phyloP scores from a whole-genome alignment of 2,113 vertebrate species.

The Solea solea region DNA sequence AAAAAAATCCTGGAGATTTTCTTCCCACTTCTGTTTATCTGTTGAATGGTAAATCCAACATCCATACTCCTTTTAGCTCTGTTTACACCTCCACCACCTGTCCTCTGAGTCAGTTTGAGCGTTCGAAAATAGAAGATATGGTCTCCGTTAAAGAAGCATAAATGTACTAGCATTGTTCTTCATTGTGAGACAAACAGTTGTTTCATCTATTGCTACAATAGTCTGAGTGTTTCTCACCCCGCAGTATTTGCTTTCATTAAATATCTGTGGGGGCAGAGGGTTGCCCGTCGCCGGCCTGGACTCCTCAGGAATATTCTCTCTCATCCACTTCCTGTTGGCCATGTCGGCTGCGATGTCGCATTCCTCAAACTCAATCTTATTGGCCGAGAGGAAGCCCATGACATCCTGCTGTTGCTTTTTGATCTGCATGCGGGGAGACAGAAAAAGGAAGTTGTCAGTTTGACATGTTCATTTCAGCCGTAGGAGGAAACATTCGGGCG shows the following conservation, averaged over 20 bases:
- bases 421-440: slow-evolving; percentile 81
- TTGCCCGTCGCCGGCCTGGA: slow-evolving; percentile 88
- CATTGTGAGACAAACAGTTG: too few species aligned
- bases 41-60: too few species aligned
- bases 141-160: too few species aligned
- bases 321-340: slow-evolving; percentile 96
- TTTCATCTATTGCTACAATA: neutral
- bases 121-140: too few species aligned
- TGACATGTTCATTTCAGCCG: slow-evolving; percentile 11
- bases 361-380: slow-evolving; percentile 96
- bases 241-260: slow-evolving; percentile 91
- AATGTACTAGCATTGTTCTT: too few species aligned
- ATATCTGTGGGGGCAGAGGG: slow-evolving; percentile 95
- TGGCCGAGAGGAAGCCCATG: slow-evolving; percentile 90
- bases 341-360: slow-evolving; percentile 95
- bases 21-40: too few species aligned
- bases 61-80: too few species aligned
- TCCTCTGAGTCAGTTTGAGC: too few species aligned
- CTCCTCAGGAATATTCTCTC: slow-evolving; percentile 92
- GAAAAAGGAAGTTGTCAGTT: slow-evolving; percentile 58
- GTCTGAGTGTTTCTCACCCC: slow-evolving; percentile 84
- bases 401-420: slow-evolving; percentile 99
- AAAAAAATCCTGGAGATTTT: too few species aligned
- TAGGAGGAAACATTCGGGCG: slow-evolving; percentile 30
- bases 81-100: too few species aligned